Evolutionary conservation across 2,797 vertebrate species (phyloP), one percentile per base, ranked within the genome.

Genomic region (Diglossa cyanea): DNA sequence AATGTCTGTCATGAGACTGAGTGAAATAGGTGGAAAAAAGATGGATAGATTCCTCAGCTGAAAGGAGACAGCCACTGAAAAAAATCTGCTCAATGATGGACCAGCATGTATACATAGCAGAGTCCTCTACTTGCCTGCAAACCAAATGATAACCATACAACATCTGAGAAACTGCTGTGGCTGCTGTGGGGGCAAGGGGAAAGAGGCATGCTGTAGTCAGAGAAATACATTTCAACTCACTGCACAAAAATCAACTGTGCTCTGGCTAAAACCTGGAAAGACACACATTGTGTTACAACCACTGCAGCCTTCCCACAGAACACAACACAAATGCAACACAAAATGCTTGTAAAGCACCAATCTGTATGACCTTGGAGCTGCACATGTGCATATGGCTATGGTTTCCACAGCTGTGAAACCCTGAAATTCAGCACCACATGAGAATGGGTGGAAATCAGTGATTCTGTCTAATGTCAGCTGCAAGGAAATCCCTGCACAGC

Each of bases 331-430:
- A 37, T 19, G 31, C 11, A 61, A 71, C 18, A 83, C n/a, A 62
- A 80, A 83, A 66, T 8, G 13, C 25, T 55, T 58, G 18, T 30
- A 6, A 77, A 51, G 6, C 9, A 70, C 19, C 25, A 7, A 18
- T 18, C 30, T 2, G 1, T n/a, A 35, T 2, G 30, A 60, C 12
- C 4, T 1, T 70, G 60, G 33, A 81, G 37, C 20, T 65, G 57
- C 23, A 65, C 13, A 39, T 0, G 0, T 20, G 3, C 3, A 3
- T 18, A 42, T 6, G 13, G 58, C 10, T 54, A 40, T 7, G n/a
- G 10, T 25, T 66, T n/a, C 37, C 25, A 60, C 6, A 58, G 40
- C 6, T 70, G 28, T 76, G 66, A 84, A 82, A 60, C 10, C 8
- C 42, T 72, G 72, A 42, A 60, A 72, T 62, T 73, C 17, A 60